A percentile compares a stretch with the other conserved stretches of the same genome.
Conservation (phyloP, 2,113 vertebrate genomes). For the Phylloscopus trochilus region DNA sequence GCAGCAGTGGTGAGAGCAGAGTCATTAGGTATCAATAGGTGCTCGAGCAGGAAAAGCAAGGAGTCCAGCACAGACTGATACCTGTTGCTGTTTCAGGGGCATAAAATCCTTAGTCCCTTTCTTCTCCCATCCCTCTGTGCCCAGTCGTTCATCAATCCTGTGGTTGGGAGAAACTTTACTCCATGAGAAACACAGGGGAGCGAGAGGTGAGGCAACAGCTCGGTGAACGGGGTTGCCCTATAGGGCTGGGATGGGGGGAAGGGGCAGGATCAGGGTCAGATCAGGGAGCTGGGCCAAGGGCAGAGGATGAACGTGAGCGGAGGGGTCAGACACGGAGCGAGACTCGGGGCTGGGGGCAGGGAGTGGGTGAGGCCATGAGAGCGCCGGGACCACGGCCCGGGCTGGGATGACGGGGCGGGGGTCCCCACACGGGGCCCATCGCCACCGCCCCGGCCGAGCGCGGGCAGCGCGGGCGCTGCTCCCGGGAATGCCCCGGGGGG, state of each 20-base stretch:
- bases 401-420: background rate
- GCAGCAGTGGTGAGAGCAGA: too few species aligned
- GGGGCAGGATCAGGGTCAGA: too few species aligned
- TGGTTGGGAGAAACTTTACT: background rate
- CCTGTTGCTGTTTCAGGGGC: background rate
- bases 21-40: background rate
- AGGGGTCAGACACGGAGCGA: background rate
- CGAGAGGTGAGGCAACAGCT: background rate
- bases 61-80: fast-evolving
- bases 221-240: fast-evolving
- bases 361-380: background rate
- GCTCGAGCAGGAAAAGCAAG: background rate
- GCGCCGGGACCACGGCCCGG: too few species aligned
- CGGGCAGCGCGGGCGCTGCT: too few species aligned
- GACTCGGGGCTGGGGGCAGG: too few species aligned
- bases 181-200: background rate
- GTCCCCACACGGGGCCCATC: too few species aligned
- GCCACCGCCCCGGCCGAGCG: fast-evolving
- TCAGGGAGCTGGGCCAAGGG: too few species aligned
- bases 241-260: too few species aligned
- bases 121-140: background rate
- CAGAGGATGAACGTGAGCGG: too few species aligned
- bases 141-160: background rate
- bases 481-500: too few species aligned
- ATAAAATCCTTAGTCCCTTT: background rate